Percentiles rank a stretch among this genome's conserved stretches.
Evolutionary conservation across 2,888 invertebrate genomes (phyloP).

Genomic region (Alviniconcha strummeri): DNA sequence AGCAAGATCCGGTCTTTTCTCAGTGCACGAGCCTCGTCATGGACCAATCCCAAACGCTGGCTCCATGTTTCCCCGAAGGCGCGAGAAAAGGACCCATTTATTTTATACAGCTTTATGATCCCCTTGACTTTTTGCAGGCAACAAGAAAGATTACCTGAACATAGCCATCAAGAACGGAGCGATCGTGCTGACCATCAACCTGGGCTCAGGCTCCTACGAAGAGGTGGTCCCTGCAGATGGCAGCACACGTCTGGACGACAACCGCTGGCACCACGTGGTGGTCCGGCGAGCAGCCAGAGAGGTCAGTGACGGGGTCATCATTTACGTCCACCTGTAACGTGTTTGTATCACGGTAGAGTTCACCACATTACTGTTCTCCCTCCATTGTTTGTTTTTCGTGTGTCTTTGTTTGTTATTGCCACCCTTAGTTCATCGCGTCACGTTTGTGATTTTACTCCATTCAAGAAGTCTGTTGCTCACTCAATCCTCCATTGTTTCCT

Average conservation of each 20-base stretch:
- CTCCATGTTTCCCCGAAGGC: no score
- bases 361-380: no score
- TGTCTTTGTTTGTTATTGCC: no score
- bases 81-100: no score
- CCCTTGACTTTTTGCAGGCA: conserved; percentile 68
- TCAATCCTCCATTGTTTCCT: no score
- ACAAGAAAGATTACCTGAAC: conserved; percentile 91
- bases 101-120: no score
- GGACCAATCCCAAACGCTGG: no score
- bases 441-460: conserved; percentile 17
- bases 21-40: neutral
- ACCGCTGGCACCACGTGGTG: conserved; percentile 95
- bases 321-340: no score
- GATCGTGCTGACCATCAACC: conserved; percentile 89
- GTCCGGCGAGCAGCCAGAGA: conserved; percentile 93
- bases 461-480: conserved; percentile 20
- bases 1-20: neutral
- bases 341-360: neutral
- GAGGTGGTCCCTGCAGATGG: conserved; percentile 83
- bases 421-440: conserved; percentile 1
- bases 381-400: no score
- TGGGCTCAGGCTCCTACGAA: conserved; percentile 78
- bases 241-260: conserved; percentile 87
- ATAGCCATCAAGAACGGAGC: conserved; percentile 92
- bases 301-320: conserved; percentile 75